These are phyloP conservation scores for Burhinus oedicnemus DNA, from an alignment of 2,113 vertebrate species.

Conservation along the genomic window DNA sequence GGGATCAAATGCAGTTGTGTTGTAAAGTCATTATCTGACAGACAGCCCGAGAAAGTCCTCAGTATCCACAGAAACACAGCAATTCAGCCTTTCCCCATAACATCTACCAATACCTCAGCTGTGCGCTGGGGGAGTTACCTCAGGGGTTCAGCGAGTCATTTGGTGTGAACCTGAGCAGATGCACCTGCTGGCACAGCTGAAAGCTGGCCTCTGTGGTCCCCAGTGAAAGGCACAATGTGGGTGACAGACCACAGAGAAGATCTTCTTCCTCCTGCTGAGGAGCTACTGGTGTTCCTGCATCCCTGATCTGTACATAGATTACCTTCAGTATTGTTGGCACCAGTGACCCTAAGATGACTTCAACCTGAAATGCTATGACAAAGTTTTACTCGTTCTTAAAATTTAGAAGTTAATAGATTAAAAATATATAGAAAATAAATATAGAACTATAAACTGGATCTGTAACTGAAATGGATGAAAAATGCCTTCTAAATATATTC, in stretches of 20 bases:
- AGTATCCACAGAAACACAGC: neutral
- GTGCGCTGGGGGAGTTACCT: neutral
- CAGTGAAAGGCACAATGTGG: neutral
- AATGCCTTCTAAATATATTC: neutral
- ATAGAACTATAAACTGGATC: neutral
- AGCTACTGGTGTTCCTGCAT: neutral
- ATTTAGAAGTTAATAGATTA: neutral
- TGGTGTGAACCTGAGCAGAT: neutral
- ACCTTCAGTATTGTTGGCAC: neutral
- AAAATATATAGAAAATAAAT: neutral
- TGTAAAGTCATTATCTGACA: neutral
- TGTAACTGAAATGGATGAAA: neutral
- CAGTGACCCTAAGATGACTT: neutral
- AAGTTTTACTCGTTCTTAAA: neutral
- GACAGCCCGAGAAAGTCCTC: neutral
- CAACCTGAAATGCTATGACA: neutral
- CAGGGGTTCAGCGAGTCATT: neutral
- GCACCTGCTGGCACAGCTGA: rapidly evolving
- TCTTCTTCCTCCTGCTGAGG: neutral
- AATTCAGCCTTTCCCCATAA: neutral
- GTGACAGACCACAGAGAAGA: neutral
- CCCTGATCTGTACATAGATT: neutral
- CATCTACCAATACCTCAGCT: neutral
- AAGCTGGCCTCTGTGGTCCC: neutral
- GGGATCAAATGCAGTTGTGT: neutral